Conservation (phyloP, 2,888 invertebrate species). For the Dyspetes luteomarginatus region DNA sequence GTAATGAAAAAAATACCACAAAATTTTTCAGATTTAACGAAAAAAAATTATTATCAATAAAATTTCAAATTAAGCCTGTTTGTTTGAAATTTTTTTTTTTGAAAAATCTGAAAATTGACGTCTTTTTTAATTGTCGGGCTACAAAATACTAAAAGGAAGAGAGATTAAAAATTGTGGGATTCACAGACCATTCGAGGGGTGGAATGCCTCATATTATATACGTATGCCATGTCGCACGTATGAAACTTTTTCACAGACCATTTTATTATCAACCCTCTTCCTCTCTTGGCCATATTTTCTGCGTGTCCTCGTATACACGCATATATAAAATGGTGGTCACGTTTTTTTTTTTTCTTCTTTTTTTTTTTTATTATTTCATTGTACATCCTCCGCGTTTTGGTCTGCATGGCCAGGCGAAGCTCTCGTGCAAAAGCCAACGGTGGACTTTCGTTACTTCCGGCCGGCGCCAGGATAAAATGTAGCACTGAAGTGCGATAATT, state of each 20-base stretch:
- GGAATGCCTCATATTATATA: no score
- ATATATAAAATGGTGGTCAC: neutral
- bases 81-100: no score
- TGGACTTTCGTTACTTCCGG: constrained; percentile 46
- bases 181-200: no score
- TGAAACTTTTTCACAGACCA: constrained; percentile 21
- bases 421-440: constrained; percentile 21
- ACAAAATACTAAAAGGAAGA: no score
- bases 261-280: constrained; percentile 4
- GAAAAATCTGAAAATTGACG: no score
- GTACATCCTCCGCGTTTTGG: constrained; percentile 5
- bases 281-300: constrained; percentile 31
- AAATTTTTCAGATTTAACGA: no score
- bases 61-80: no score
- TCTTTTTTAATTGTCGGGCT: no score
- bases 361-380: constrained; percentile 20
- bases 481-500: constrained; percentile 58
- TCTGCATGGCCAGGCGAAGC: neutral
- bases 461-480: constrained; percentile 20
- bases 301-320: constrained; percentile 25
- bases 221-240: neutral
- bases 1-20: no score
- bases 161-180: no score
- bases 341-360: neutral
- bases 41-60: no score